A percentile compares a stretch with the other conserved stretches of the same genome.
Evolutionary conservation across 1,140 invertebrate genomes (phyloP).

Genomic region (Bombus sylvicola): DNA sequence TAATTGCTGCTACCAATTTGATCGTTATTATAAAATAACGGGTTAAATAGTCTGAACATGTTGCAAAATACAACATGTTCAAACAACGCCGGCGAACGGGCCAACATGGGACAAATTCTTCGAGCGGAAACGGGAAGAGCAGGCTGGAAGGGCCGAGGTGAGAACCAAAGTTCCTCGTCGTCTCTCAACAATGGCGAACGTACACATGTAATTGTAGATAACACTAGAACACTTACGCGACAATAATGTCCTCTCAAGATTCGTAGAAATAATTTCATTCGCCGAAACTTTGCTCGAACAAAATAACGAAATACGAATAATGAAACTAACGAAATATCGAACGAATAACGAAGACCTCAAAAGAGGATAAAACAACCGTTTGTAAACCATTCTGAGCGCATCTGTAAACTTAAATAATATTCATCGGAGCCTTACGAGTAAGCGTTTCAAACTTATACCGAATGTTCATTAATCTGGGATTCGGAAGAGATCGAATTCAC

Average conservation of each 20-base stretch:
- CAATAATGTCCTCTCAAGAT: background rate
- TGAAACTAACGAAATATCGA: too few relatives aligned
- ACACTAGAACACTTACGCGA: too few relatives aligned
- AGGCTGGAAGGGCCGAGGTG: background rate
- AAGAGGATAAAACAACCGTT: too few relatives aligned
- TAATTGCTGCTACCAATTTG: too few relatives aligned
- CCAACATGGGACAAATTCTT: slow-evolving; percentile 1
- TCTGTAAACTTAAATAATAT: background rate
- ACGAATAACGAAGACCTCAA: too few relatives aligned
- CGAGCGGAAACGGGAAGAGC: background rate
- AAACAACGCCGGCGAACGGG: background rate
- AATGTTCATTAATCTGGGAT: slow-evolving; percentile 19
- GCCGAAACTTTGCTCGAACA: background rate
- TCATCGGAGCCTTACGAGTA: background rate
- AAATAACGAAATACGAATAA: background rate
- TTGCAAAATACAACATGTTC: too few relatives aligned
- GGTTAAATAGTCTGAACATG: background rate
- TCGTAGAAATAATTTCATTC: slow-evolving; percentile 9
- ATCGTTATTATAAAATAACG: background rate
- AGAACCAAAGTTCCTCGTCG: slow-evolving; percentile 10
- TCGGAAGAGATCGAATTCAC: slow-evolving; percentile 12
- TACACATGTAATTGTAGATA: slow-evolving; percentile 1
- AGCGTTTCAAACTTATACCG: background rate
- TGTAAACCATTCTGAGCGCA: too few relatives aligned
- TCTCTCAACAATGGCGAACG: background rate